A percentile compares a stretch with the other conserved stretches of the same genome.
Conservation (phyloP, 1,140 invertebrate species). For the Copidosoma floridanum region DNA sequence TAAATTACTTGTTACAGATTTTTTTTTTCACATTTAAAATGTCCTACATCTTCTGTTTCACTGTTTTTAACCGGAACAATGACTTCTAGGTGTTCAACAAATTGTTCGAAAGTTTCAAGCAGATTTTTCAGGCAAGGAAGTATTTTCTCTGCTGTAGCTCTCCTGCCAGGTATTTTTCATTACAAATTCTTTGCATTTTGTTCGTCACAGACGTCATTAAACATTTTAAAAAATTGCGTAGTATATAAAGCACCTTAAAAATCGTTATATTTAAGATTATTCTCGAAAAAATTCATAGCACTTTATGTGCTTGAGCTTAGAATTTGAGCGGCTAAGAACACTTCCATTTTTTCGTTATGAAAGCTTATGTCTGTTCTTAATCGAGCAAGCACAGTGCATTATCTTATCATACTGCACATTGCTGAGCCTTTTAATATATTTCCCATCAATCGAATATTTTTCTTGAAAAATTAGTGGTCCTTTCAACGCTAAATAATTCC, state of each 20-base stretch:
- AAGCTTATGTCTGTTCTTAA: background rate
- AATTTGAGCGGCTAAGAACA: background rate
- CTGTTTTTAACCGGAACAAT: too few relatives aligned
- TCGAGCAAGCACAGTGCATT: background rate
- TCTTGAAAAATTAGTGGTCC: too few relatives aligned
- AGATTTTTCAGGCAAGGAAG: background rate
- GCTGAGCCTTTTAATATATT: background rate
- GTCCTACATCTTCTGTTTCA: too few relatives aligned
- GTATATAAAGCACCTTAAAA: background rate
- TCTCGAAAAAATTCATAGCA: background rate
- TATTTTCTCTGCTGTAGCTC: background rate
- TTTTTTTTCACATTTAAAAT: too few relatives aligned
- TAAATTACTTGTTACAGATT: too few relatives aligned
- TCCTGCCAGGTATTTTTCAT: background rate
- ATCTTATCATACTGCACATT: background rate
- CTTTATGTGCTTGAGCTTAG: background rate
- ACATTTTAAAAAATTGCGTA: background rate
- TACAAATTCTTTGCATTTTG: background rate
- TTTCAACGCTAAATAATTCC: constrained; percentile 28
- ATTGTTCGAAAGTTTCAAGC: background rate
- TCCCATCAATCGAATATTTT: background rate
- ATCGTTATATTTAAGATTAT: background rate
- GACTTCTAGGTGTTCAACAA: background rate
- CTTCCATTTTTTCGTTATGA: background rate
- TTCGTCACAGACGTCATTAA: background rate